These are phyloP conservation scores for Dascyllus trimaculatus DNA, from an alignment of 2,113 vertebrate species.

Conservation along the genomic window DNA sequence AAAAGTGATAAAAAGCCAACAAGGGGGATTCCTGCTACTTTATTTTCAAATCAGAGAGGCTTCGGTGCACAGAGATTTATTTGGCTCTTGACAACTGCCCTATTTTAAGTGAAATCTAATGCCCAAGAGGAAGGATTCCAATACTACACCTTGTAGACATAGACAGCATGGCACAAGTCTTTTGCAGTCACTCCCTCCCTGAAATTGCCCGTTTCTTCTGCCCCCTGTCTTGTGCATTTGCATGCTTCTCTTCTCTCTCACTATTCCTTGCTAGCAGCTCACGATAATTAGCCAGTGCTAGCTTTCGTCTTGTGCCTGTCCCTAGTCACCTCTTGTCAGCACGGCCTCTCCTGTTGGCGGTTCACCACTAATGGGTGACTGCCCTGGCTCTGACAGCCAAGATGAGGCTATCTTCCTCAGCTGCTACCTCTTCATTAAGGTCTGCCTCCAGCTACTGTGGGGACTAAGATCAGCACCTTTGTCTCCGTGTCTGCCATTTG, in stretches of 20 bases:
- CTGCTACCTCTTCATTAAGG: conserved; percentile 74
- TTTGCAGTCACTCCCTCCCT: conserved; percentile 35
- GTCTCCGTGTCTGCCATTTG: conserved; percentile 54
- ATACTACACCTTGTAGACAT: conserved; percentile 57
- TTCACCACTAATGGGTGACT: conserved; percentile 67
- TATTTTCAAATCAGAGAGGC: background rate
- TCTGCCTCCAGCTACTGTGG: conserved; percentile 46
- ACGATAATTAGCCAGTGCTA: conserved; percentile 62
- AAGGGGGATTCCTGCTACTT: background rate
- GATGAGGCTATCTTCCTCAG: conserved; percentile 55
- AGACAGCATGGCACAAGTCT: conserved; percentile 39
- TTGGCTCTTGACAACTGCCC: conserved; percentile 32
- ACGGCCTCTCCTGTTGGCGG: conserved; percentile 45
- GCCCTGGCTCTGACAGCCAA: conserved; percentile 56
- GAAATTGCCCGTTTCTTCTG: conserved; percentile 24
- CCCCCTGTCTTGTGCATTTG: conserved; percentile 10
- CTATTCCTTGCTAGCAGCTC: conserved; percentile 37
- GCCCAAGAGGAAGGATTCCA: conserved; percentile 24
- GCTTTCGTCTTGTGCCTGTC: conserved; percentile 43
- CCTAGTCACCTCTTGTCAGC: conserved; percentile 67
- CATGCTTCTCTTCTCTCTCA: conserved; percentile 7
- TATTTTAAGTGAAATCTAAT: conserved; percentile 52
- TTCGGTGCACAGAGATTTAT: conserved; percentile 28
- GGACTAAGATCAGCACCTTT: conserved; percentile 62
- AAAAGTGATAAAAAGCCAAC: background rate